Conservation (phyloP, 2,797 vertebrate species). For the Artibeus lituratus region DNA sequence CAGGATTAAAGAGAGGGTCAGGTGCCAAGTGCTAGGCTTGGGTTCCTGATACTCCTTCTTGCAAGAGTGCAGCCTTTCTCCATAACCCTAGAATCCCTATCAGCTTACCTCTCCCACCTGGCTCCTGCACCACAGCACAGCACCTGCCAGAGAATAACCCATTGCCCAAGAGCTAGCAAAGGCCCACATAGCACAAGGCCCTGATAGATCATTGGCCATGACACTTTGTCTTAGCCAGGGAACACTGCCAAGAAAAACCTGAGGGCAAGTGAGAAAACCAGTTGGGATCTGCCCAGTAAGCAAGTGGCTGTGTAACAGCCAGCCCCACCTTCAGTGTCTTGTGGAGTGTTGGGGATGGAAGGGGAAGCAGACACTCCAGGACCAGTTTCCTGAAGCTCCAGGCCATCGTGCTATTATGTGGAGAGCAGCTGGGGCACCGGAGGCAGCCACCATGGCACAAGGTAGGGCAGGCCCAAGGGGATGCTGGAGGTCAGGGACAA, state of each 20-base stretch:
- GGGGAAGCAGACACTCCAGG: background rate
- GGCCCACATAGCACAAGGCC: background rate
- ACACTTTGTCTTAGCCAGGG: conserved; percentile 28
- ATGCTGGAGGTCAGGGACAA: background rate
- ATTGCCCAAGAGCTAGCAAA: conserved; percentile 30
- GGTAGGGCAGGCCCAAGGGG: conserved; percentile 55
- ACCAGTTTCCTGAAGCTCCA: conserved; percentile 54
- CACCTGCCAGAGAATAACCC: background rate
- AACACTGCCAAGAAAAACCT: conserved; percentile 71
- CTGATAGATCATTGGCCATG: conserved; percentile 10
- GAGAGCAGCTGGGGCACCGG: background rate
- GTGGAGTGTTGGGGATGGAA: conserved; percentile 42
- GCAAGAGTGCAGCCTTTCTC: background rate
- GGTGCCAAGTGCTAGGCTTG: background rate
- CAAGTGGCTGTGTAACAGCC: conserved; percentile 40
- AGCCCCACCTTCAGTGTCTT: conserved; percentile 59
- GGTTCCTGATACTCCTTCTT: background rate
- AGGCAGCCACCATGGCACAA: conserved; percentile 66
- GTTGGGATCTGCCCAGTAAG: conserved; percentile 72
- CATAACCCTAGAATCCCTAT: background rate
- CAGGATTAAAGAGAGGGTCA: background rate
- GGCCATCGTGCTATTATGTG: background rate
- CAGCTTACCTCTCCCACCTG: background rate
- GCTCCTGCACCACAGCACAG: background rate
- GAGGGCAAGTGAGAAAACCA: conserved; percentile 73